Base-by-base conservation (phyloP, 2,888 invertebrate genomes). In the Lamproptera curius region DNA sequence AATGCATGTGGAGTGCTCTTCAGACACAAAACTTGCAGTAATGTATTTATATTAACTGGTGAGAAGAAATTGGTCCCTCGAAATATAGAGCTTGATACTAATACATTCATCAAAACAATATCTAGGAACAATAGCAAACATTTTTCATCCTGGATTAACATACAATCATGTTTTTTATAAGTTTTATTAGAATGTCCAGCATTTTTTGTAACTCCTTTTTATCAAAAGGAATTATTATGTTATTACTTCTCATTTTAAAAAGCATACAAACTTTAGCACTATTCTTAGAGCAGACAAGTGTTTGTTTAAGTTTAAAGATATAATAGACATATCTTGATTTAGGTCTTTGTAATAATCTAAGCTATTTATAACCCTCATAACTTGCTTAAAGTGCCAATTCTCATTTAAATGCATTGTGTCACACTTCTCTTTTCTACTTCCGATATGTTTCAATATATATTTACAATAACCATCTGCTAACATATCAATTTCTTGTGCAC, bases 331-430 rank as follows among this genome's bases (percentile, higher is more conserved):
- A 58, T 83, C 76, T 41, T 59, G 55, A 42, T 65, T 63, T 2
- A 28, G 49, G 43, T 71, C 69, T 37, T 73, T 74, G 65, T 70
- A 69, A 40, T 56, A 61, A 47, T 76, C 72, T 11, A 80, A 37
- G 17, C 65, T 65, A 36, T 62, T 58, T 20, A 84, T 55, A 1
- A 75, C 68, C 51, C 62, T 58, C 10, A 75, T 23, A 33, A 67
- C 51, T 66, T 80, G 68, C 26, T 59, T 69, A 45, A 70, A 81
- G 58, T 66, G 66, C 75, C 75, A 78, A 46, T 67, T 70, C 42
- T 76, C 68, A 56, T 61, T 58, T 9, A 72, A 54, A 53, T 66
- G 53, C 16, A 42, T 46, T 42, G 28, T 42, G 41, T 44, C 11
- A 33, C 17, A 44, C 41, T 43, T 50, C 9, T 49, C 52, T 55